Evolutionary conservation across 2,113 vertebrate species (phyloP).

Genomic region (Strix aluco): DNA sequence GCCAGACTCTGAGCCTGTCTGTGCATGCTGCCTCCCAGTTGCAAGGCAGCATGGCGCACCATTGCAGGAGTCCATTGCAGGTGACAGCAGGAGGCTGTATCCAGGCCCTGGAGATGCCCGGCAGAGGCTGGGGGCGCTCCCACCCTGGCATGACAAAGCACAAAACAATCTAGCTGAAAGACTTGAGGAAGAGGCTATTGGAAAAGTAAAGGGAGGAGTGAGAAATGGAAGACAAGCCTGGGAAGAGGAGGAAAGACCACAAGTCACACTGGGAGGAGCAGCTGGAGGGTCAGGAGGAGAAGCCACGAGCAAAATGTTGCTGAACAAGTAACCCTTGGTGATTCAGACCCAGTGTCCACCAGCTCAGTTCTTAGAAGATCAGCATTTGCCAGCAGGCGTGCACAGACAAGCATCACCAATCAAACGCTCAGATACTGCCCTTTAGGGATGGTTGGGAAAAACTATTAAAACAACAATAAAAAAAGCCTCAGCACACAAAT

Average conservation of each 20-base stretch:
- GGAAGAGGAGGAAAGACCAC: neutral
- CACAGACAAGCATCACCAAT: neutral
- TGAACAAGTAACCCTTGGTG: neutral
- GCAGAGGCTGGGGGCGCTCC: neutral
- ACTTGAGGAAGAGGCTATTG: neutral
- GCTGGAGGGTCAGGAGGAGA: neutral
- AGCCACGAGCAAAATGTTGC: neutral
- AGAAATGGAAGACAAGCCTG: neutral
- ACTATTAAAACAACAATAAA: neutral
- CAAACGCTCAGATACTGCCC: neutral
- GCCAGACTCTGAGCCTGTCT: neutral
- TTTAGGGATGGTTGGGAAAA: neutral
- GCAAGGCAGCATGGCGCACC: neutral
- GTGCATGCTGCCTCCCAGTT: accelerated
- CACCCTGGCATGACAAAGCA: neutral
- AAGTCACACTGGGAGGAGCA: neutral
- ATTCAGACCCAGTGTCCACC: neutral
- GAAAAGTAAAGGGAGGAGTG: neutral
- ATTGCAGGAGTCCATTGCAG: neutral
- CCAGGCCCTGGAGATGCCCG: neutral
- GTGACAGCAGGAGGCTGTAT: neutral
- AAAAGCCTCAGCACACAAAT: neutral
- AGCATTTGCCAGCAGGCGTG: neutral
- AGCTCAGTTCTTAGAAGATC: neutral
- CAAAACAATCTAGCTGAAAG: neutral